Percentiles rank a stretch among this genome's conserved stretches.
Evolutionary conservation across 2,888 invertebrate genomes (phyloP).

Genomic region (Pyrocoelia pectoralis): DNA sequence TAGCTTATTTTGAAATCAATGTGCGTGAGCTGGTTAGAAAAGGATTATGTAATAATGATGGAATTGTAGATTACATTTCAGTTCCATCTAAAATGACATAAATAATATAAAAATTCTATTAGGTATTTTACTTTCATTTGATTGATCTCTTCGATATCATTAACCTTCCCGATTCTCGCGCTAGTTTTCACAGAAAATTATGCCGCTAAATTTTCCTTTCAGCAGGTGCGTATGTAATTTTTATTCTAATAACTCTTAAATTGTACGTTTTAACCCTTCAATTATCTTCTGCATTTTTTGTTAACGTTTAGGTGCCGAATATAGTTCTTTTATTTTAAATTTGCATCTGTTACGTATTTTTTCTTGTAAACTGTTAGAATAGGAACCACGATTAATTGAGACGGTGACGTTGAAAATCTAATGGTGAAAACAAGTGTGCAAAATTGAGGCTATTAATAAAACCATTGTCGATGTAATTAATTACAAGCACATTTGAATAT

Average conservation of each 20-base stretch:
- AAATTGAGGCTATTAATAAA: no score
- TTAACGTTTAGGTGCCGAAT: no score
- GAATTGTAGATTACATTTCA: background rate
- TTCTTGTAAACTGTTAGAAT: no score
- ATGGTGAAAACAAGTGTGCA: no score
- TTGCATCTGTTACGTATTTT: background rate
- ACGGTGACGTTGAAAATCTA: no score
- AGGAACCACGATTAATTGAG: no score
- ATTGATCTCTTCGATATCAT: background rate
- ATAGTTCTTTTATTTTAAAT: background rate
- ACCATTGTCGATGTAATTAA: no score
- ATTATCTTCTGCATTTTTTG: background rate
- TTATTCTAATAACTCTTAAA: background rate
- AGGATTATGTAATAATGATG: slow-evolving; percentile 11
- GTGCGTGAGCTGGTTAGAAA: slow-evolving; percentile 18
- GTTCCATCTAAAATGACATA: background rate
- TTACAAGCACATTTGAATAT: no score
- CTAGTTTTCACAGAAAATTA: background rate
- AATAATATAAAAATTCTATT: background rate
- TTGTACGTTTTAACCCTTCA: background rate
- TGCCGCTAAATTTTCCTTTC: background rate
- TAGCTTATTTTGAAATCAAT: slow-evolving; percentile 20
- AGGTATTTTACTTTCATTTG: background rate
- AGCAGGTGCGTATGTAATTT: background rate
- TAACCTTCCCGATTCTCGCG: no score